Percentiles rank a stretch among this genome's conserved stretches.
phyloP scores from a whole-genome alignment of 2,888 invertebrate genomes.

The Apamea crenata region DNA sequence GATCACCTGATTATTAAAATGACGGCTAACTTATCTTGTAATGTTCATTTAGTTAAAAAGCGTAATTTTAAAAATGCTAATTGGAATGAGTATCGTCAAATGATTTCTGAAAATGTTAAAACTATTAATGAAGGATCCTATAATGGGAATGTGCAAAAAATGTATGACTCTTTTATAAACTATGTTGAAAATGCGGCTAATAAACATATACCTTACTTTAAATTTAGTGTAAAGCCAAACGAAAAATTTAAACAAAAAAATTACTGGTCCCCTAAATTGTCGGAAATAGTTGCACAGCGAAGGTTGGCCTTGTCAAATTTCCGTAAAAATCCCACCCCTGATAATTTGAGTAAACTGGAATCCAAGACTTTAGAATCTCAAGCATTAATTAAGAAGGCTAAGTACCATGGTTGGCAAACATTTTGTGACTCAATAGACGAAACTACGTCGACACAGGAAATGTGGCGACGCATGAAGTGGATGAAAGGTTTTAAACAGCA shows the following conservation, averaged over 20 bases:
- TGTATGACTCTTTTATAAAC: background rate
- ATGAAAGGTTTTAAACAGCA: constrained; percentile 5
- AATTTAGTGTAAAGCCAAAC: background rate
- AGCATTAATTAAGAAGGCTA: constrained; percentile 3
- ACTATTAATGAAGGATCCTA: background rate
- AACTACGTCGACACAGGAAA: background rate
- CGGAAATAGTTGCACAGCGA: background rate
- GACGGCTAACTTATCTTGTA: background rate
- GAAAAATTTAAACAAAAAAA: constrained; percentile 1
- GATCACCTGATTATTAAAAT: constrained; percentile 15
- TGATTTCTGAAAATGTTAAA: background rate
- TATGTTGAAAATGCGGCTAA: background rate
- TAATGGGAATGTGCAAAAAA: background rate
- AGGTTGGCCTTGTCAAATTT: background rate
- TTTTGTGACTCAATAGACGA: constrained; percentile 1
- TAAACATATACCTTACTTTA: background rate
- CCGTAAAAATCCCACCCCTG: background rate
- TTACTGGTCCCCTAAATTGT: background rate
- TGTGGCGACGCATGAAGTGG: background rate
- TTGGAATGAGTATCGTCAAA: background rate
- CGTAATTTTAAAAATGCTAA: background rate
- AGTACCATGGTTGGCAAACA: background rate
- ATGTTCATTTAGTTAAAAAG: background rate
- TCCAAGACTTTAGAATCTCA: background rate
- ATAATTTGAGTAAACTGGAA: background rate